Percentiles rank a stretch among this genome's conserved stretches.
These are phyloP conservation scores for Eudyptes chrysolophus DNA, from an alignment of 2,113 vertebrate species.

Conservation along the genomic window DNA sequence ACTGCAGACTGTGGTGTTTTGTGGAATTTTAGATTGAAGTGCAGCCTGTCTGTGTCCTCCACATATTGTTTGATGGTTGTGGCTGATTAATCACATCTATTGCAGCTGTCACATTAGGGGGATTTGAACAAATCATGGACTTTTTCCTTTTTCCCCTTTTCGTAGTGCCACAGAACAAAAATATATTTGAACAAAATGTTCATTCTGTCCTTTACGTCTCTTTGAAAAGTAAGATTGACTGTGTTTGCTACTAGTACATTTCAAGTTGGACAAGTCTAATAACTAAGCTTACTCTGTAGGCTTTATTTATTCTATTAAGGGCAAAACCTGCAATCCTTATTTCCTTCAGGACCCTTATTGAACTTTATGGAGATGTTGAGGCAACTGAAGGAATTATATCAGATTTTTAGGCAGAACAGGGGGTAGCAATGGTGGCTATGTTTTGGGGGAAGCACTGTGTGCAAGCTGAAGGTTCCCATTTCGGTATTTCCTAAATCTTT, in stretches of 20 bases:
- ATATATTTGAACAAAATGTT: neutral
- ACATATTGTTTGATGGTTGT: neutral
- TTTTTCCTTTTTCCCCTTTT: neutral
- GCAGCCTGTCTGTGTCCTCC: neutral
- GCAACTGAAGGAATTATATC: neutral
- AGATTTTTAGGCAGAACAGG: neutral
- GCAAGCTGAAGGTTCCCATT: neutral
- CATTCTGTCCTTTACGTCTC: neutral
- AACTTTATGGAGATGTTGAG: neutral
- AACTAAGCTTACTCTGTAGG: neutral
- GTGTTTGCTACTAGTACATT: neutral
- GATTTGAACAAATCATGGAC: neutral
- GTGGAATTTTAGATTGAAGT: constrained; percentile 33
- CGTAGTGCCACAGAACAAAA: neutral
- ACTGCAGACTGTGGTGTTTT: constrained; percentile 1
- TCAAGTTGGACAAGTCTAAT: neutral
- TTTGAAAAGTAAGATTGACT: neutral
- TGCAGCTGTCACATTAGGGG: neutral
- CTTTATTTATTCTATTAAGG: neutral
- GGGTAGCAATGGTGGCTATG: neutral
- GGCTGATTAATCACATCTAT: neutral
- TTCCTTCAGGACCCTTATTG: neutral
- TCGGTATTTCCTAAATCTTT: neutral
- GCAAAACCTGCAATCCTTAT: neutral
- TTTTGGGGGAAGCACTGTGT: neutral